phyloP scores from a whole-genome alignment of 1,140 invertebrate species.

The Tyrophagus putrescentiae region DNA sequence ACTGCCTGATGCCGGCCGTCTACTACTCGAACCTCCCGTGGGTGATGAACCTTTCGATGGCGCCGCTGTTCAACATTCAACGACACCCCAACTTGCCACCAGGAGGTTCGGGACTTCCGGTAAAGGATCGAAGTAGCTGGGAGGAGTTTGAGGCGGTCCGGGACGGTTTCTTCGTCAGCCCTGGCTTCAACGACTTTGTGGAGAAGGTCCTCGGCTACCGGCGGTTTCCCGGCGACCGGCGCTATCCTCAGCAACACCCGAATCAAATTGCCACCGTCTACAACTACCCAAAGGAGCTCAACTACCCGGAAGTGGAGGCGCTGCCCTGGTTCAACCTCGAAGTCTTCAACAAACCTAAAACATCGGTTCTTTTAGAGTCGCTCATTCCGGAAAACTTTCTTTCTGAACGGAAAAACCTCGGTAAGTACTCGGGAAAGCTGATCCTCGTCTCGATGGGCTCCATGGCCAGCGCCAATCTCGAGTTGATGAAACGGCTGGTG shows the following conservation, averaged over 20 bases:
- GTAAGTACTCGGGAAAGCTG: slow-evolving; percentile 11
- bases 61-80: background rate
- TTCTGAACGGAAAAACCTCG: background rate
- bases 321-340: background rate
- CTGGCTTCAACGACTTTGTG: background rate
- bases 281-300: background rate
- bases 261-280: background rate
- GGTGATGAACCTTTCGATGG: background rate
- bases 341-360: background rate
- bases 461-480: slow-evolving; percentile 25
- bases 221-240: background rate
- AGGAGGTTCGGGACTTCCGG: background rate
- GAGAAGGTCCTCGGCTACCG: background rate
- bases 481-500: slow-evolving; percentile 17
- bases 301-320: background rate
- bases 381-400: background rate
- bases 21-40: slow-evolving; percentile 1
- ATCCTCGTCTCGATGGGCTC: slow-evolving; percentile 22
- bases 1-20: background rate
- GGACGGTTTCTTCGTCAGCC: background rate
- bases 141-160: too few species aligned
- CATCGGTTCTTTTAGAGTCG: background rate
- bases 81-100: slow-evolving; percentile 7
- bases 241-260: too few species aligned
- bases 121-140: too few species aligned